Conservation (phyloP, 2,797 vertebrate species). For the Coilia nasus region DNA sequence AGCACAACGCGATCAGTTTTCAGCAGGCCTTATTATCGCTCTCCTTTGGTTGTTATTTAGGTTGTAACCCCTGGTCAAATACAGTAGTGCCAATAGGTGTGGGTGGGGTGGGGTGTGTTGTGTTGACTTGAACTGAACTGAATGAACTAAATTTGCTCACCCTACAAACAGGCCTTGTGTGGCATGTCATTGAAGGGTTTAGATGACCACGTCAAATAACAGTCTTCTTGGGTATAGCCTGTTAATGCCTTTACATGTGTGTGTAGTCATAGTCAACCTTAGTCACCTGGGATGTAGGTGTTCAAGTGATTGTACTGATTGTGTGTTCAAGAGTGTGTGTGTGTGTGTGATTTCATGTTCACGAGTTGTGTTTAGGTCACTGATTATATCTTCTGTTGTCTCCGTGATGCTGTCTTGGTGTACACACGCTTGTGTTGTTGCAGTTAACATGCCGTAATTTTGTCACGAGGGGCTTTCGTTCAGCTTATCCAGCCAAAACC, state of each 20-base stretch:
- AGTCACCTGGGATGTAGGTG: background rate
- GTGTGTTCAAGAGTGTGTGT: background rate
- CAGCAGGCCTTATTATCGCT: background rate
- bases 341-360: slow-evolving; percentile 4
- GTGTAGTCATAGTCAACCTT: background rate
- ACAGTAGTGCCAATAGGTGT: background rate
- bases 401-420: slow-evolving; percentile 40
- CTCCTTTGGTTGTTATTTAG: background rate
- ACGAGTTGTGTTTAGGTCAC: slow-evolving; percentile 31
- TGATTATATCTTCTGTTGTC: slow-evolving; percentile 41
- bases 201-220: background rate
- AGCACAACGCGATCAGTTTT: background rate
- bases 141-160: no score
- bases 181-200: background rate
- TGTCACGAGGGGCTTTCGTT: background rate
- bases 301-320: slow-evolving; percentile 17
- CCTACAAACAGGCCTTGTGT: no score
- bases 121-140: background rate
- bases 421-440: background rate
- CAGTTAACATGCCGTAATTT: background rate
- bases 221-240: background rate
- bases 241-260: background rate
- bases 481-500: background rate
- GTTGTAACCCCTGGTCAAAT: background rate
- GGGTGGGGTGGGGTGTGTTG: background rate